Base-by-base conservation (phyloP, 2,888 invertebrate genomes). In the Eulithis prunata region DNA sequence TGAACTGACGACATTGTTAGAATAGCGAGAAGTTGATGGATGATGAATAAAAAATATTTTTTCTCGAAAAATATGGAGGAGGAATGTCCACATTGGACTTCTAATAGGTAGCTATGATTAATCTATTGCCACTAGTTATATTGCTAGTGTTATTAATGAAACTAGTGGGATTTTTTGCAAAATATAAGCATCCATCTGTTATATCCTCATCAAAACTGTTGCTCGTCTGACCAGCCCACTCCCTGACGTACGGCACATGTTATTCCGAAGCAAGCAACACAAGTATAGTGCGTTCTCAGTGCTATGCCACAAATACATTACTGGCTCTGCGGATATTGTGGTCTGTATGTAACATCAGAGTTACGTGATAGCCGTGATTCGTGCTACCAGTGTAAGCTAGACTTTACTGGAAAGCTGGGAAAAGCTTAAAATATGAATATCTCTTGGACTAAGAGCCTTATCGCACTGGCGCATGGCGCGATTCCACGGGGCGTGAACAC, bases 241-340 rank as follows among this genome's bases (percentile, higher is more conserved):
- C 10, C 8, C 46, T 58, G 45, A 55, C 13, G 14, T 62, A 51
- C 21, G 43, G 21, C 46, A 57, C 62, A 28, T 56, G 63, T 63
- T 54, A 47, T 36, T 64, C 43, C 52, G 64, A 62, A 66, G 62
- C 66, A 61, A 65, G 60, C 62, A 70, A 64, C 62, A 62, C 41
- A 38, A 57, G 59, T 72, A 70, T 63, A 68, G 72, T 71, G 68
- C 71, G 66, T 71, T 57, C 64, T 66, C 58, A 63, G 47, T 60
- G 36, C 57, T 13, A 21, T 21, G 51, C 66, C 62, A 60, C 66
- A 59, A 47, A 66, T 61, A 64, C 56, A 32, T 55, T 41, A 49
- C 59, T 51, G 58, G 70, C 63, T 69, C 56, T 62, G 62, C 66
- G 61, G 59, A 66, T 68, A 65, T 63, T 65, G 64, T 62, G 54